A percentile compares a stretch with the other conserved stretches of the same genome.
Evolutionary conservation across 1,140 invertebrate species (phyloP).

Genomic region (Triops cancriformis): DNA sequence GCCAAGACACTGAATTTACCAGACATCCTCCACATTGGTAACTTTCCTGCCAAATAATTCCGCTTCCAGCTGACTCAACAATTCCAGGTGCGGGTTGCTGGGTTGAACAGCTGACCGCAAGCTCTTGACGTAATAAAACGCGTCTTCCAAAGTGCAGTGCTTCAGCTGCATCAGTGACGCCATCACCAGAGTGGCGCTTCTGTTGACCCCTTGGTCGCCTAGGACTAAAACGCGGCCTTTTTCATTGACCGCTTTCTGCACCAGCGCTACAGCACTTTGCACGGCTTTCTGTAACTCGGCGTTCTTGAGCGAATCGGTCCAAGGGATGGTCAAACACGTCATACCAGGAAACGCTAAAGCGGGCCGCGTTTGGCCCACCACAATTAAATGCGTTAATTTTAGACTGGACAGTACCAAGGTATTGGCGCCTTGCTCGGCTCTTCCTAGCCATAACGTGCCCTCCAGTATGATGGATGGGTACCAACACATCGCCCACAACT

Average conservation of each 20-base stretch:
- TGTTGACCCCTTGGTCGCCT: constrained; percentile 37
- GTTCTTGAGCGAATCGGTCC: constrained; percentile 30
- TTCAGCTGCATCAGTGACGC: constrained; percentile 35
- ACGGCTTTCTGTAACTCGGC: constrained; percentile 22
- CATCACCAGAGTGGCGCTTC: constrained; percentile 35
- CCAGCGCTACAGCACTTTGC: constrained; percentile 30
- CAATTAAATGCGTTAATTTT: constrained; percentile 35
- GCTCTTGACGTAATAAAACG: constrained; percentile 37
- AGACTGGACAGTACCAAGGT: constrained; percentile 31
- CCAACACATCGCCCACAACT: constrained; percentile 33
- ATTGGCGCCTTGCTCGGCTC: constrained; percentile 35
- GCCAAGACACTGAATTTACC: not conserved
- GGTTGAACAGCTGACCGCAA: constrained; percentile 36
- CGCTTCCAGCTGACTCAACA: constrained; percentile 34
- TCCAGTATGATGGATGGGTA: constrained; percentile 35
- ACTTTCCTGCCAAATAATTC: constrained; percentile 35
- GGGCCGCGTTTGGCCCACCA: constrained; percentile 33
- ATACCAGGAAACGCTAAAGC: constrained; percentile 33
- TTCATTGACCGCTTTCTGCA: constrained; percentile 31
- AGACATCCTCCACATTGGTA: constrained; percentile 35
- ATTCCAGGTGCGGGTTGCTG: constrained; percentile 30
- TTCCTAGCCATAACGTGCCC: constrained; percentile 34
- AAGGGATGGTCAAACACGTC: constrained; percentile 34
- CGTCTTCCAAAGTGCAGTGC: constrained; percentile 36
- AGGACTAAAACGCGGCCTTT: constrained; percentile 34